phyloP scores from a whole-genome alignment of 2,113 vertebrate species.

The Brachyhypopomus gauderio region DNA sequence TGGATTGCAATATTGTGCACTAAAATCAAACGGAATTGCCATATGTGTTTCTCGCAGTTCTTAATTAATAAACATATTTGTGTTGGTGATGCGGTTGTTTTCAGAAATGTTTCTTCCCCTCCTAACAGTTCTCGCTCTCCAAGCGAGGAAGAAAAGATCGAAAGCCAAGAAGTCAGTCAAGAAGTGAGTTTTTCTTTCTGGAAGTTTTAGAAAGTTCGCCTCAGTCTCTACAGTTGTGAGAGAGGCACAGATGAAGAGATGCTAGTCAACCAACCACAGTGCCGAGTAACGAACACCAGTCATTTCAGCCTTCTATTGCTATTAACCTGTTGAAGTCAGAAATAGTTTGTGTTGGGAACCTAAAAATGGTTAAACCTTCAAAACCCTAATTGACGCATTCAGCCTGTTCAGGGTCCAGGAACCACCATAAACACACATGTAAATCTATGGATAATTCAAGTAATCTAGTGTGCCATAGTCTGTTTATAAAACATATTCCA shows the following conservation, averaged over 20 bases:
- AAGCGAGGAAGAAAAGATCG: constrained; percentile 93
- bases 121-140: constrained; percentile 87
- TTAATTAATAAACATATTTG: neutral
- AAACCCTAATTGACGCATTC: neutral
- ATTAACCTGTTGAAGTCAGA: neutral
- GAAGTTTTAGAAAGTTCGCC: neutral
- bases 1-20: no score
- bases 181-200: constrained; percentile 81
- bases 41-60: no score
- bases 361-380: constrained; percentile 2
- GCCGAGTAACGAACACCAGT: neutral
- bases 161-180: constrained; percentile 94
- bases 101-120: constrained; percentile 20
- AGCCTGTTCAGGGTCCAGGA: neutral
- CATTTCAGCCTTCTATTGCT: neutral
- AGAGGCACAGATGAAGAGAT: neutral
- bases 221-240: neutral
- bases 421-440: constrained; percentile 25
- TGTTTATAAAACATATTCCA: neutral
- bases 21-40: no score
- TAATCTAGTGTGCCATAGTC: neutral
- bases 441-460: constrained; percentile 21
- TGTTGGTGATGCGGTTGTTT: neutral
- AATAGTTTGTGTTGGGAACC: neutral
- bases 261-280: neutral